These are phyloP conservation scores for Mus caroli DNA, from an alignment of 2,797 vertebrate genomes.

Conservation along the genomic window DNA sequence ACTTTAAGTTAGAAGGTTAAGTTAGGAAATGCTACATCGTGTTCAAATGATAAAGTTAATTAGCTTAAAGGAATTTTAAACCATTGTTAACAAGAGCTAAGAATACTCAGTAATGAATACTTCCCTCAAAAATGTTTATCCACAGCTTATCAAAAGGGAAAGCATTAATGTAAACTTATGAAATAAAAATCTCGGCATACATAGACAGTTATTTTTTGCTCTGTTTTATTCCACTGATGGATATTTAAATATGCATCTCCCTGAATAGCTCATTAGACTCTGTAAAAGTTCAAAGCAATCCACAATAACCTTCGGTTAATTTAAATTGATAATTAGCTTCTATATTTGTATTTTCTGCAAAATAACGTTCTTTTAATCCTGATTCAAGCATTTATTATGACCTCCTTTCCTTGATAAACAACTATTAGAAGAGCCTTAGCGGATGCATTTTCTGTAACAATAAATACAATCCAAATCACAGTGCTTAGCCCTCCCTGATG, in stretches of 20 bases:
- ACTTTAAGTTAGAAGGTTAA: slow-evolving; percentile 40
- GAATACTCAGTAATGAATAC: slow-evolving; percentile 44
- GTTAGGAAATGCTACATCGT: slow-evolving; percentile 62
- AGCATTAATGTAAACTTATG: slow-evolving; percentile 12
- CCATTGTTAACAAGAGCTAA: slow-evolving; percentile 63
- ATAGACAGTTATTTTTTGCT: not conserved
- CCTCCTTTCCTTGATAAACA: slow-evolving; percentile 42
- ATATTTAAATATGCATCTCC: slow-evolving; percentile 47
- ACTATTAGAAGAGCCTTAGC: not conserved
- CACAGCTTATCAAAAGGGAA: slow-evolving; percentile 23
- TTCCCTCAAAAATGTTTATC: slow-evolving; percentile 62
- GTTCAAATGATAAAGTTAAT: slow-evolving; percentile 57
- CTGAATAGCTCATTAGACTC: slow-evolving; percentile 38
- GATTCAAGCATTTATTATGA: slow-evolving; percentile 1
- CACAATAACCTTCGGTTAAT: slow-evolving; percentile 46
- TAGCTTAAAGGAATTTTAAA: slow-evolving; percentile 58
- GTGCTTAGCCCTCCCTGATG: not conserved
- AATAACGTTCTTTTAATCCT: slow-evolving; percentile 2
- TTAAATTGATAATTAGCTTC: slow-evolving; percentile 53
- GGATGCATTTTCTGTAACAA: slow-evolving; percentile 49
- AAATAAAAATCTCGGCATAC: slow-evolving; percentile 39
- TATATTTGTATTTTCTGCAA: slow-evolving; percentile 62
- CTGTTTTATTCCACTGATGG: slow-evolving; percentile 3
- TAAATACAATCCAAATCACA: slow-evolving; percentile 38
- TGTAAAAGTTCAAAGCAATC: slow-evolving; percentile 67